Conservation (phyloP, 2,888 invertebrate species). For the Panorpa germanica region DNA sequence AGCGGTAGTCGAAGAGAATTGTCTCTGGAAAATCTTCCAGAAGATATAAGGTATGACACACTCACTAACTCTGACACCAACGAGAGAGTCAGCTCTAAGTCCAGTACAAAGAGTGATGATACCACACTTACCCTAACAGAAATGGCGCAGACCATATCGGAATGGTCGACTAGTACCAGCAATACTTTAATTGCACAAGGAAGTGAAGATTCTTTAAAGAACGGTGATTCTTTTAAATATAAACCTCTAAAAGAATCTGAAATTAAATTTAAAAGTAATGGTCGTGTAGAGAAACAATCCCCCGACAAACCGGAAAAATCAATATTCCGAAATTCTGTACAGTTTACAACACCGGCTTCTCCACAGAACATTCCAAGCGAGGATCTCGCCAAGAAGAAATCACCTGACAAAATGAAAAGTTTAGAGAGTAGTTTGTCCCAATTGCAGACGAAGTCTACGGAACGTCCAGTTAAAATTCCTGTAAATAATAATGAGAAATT, state of each 20-base stretch:
- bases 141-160: conserved; percentile 61
- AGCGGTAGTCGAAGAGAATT: conserved; percentile 23
- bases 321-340: too few species aligned
- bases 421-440: too few species aligned
- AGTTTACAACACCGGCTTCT: too few species aligned
- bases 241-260: conserved; percentile 17
- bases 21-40: conserved; percentile 22
- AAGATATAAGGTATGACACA: conserved; percentile 33
- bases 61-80: conserved; percentile 38
- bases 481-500: conserved; percentile 30
- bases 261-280: conserved; percentile 17
- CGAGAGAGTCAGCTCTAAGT: conserved; percentile 29
- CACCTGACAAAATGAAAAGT: too few species aligned
- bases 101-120: conserved; percentile 63
- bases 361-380: too few species aligned
- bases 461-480: conserved; percentile 24
- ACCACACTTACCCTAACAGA: conserved; percentile 49
- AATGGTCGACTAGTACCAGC: conserved; percentile 68
- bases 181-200: conserved; percentile 50
- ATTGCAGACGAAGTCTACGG: conserved; percentile 19
- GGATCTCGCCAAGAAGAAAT: too few species aligned
- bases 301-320: background rate
- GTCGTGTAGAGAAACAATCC: background rate
- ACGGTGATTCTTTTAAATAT: conserved; percentile 29
- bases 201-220: conserved; percentile 27